phyloP scores from a whole-genome alignment of 2,797 vertebrate species.

The Manis javanica region DNA sequence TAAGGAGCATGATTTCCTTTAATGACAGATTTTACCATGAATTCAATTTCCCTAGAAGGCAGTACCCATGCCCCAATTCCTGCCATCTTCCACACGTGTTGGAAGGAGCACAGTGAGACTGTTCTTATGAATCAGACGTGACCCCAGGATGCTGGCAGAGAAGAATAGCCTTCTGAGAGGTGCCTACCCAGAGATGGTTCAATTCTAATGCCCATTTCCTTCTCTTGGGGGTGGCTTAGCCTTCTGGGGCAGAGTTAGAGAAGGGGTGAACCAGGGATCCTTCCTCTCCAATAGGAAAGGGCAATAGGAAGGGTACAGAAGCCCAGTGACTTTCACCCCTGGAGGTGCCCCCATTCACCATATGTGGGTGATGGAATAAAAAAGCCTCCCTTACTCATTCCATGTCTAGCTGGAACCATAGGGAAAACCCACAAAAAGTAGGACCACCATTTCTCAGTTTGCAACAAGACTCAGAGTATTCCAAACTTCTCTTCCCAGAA shows the following conservation, averaged over 20 bases:
- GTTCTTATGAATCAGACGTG: neutral
- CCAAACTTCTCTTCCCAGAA: neutral
- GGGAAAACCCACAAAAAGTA: neutral
- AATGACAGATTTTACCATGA: neutral
- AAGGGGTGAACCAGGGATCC: neutral
- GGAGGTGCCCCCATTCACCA: too few species aligned
- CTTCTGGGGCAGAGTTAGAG: neutral
- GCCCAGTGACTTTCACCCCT: rapidly evolving
- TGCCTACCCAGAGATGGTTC: neutral
- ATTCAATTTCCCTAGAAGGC: neutral
- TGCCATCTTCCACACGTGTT: neutral
- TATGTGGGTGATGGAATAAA: neutral
- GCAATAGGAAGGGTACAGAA: neutral
- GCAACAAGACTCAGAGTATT: neutral
- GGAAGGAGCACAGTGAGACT: neutral
- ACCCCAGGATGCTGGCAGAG: neutral
- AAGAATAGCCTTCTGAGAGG: neutral
- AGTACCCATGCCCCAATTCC: neutral
- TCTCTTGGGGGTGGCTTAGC: too few species aligned
- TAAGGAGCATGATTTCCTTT: neutral
- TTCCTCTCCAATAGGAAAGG: neutral
- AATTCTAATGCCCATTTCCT: rapidly evolving
- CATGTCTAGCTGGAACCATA: rapidly evolving
- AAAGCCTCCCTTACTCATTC: neutral
- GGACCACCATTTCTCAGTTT: neutral